Conservation (phyloP, 2,797 vertebrate species). For the Pyrocephalus nanus region DNA sequence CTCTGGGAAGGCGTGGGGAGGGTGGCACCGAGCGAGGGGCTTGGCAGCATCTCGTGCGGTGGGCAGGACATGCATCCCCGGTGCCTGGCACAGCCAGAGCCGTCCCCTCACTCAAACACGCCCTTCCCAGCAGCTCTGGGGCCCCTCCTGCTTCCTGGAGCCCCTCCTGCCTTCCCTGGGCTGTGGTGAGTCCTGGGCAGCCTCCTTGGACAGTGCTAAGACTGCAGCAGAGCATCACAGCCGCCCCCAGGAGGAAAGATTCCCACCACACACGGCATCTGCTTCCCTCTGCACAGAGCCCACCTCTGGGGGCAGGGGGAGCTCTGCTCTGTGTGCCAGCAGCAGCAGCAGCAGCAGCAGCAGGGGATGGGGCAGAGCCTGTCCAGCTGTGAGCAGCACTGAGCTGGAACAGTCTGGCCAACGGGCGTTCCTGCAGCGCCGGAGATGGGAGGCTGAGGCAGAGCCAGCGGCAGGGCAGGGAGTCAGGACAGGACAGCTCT, state of each 20-base stretch:
- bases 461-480: background rate
- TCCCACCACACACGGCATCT: background rate
- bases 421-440: rapidly evolving
- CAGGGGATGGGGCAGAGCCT: background rate
- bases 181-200: background rate
- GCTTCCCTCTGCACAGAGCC: background rate
- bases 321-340: background rate
- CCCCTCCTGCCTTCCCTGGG: rapidly evolving
- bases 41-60: background rate
- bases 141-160: too few species aligned
- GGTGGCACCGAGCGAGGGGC: background rate
- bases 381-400: background rate
- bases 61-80: background rate
- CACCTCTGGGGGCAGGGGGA: background rate
- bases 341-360: background rate
- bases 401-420: background rate
- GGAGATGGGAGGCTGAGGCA: background rate
- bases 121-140: background rate
- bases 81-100: background rate
- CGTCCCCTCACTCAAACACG: rapidly evolving
- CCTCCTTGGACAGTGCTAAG: background rate
- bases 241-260: background rate
- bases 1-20: background rate
- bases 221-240: background rate
- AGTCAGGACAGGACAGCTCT: background rate